Base-by-base conservation (phyloP, 35 echinoderm and acorn worm genomes). In the Apostichopus japonicus region DNA sequence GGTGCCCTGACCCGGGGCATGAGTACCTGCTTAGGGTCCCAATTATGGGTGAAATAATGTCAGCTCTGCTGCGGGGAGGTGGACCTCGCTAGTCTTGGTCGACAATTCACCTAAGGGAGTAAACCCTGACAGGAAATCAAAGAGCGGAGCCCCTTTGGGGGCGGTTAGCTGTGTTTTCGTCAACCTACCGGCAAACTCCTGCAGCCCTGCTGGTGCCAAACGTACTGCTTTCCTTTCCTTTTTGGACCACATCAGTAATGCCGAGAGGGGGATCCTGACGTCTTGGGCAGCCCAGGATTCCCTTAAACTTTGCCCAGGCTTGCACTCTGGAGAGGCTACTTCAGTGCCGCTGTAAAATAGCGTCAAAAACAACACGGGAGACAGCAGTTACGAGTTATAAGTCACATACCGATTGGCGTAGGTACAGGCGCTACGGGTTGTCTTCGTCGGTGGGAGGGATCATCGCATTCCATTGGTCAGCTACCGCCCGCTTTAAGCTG, bases 181-280 rank as follows among this genome's bases (percentile, higher is more conserved):
- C n/a, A n/a, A n/a, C n/a, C n/a, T n/a, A n/a, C 79, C 91, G 55
- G 78, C 55, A 76, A 92, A 58, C 91, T 94, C 79, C 93, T 94
- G 88, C 89, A 94, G 70, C 93, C 93, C 91, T 91, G 52, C 88
- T 94, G 88, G 65, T 91, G 80, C 93, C 93, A 94, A 94, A 54
- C 67, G 86, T 94, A 90, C 58, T 88, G 93, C 87, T 93, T 86
- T 94, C 86, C 86, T 90, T 71, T 90, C 75, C 77, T n/a, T n/a
- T 90, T 52, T 90, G 92, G 92, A 93, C 72, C 25, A 93, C 84
- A 90, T 65, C 92, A 77, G 86, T 51, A 65, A 93, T 83, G 92
- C 14, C 83, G 67, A 93, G 92, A 93, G 92, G 92, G 92, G 73
- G 86, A 83, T 94, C 58, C 77, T 94, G 90, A n/a, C 19, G 75